Base-by-base conservation (phyloP, 2,888 invertebrate genomes). In the Yponomeuta malinellus region DNA sequence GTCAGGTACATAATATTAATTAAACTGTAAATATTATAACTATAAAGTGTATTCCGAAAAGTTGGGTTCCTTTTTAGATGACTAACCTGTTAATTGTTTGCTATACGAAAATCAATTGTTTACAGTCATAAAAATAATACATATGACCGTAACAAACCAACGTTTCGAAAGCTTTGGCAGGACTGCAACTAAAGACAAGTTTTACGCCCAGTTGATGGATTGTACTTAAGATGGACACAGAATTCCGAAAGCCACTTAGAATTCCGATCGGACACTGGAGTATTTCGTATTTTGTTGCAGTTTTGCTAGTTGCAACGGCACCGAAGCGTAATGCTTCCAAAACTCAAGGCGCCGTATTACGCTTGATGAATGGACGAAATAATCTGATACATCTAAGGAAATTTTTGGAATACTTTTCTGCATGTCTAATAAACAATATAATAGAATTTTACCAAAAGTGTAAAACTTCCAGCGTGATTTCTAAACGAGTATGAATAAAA, bases 41-140 rank as follows among this genome's bases (percentile, higher is more conserved):
- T 65, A 23, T 48, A 37, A 43, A 31, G 43, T 70, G 12, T 68
- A 43, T 63, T 29, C 15, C 52, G 2, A 29, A 64, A 64, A 15
- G 65, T 63, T 69, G 12, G 33, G 43, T 73, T 73, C 68, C 48
- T 69, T 72, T 67, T 68, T 68, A 68, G 71, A 68, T 63, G 68
- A 67, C 63, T 63, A 68, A 48, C 33, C 37, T 71, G 71, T 71
- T 71, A 59, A 66, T 71, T 71, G 71, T 66, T 71, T 66, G 66
- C 68, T 12, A 65, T 33, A 65, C 33, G 67, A 67, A 67, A 43
- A 43, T 67, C 9, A n/a, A 66, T 66, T 48, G 29, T 67, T 43
- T 12, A 48, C 43, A 43, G 5, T 67, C 43, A 48, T 71, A 63
- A 68, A 59, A 59, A 59, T 43, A 59, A 59, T 59, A 12, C 3